Evolutionary conservation across 1,140 invertebrate species (phyloP).

Genomic region (Sycobia sp.): DNA sequence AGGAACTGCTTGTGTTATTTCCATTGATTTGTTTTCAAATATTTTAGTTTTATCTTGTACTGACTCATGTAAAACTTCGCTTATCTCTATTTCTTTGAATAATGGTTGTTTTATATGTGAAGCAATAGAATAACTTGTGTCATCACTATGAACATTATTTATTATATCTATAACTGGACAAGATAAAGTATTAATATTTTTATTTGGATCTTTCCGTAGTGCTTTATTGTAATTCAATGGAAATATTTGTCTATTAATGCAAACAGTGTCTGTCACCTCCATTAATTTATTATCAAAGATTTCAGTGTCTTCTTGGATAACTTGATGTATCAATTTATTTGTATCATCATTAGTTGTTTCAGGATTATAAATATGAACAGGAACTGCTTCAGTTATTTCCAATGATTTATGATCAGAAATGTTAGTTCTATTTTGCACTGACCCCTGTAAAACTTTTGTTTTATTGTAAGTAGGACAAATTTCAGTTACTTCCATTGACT

Average conservation of each 20-base stretch:
- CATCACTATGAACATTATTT: no score
- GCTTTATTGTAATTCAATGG: no score
- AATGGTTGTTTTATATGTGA: no score
- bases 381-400: conserved; percentile 1
- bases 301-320: conserved; percentile 8
- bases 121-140: no score
- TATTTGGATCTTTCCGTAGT: no score
- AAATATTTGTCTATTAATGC: no score
- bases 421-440: conserved; percentile 29
- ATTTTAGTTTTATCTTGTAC: conserved; percentile 13
- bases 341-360: neutral
- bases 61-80: no score
- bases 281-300: conserved; percentile 24
- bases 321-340: no score
- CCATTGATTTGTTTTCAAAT: conserved; percentile 10
- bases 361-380: neutral
- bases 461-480: neutral
- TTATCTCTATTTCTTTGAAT: no score
- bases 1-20: conserved; percentile 30
- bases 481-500: conserved; percentile 15
- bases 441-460: no score
- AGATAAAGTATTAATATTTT: no score
- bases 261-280: conserved; percentile 23
- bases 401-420: conserved; percentile 24
- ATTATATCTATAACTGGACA: no score